Conservation (phyloP, 2,797 vertebrate species). For the Triplophysa yarkandensis region DNA sequence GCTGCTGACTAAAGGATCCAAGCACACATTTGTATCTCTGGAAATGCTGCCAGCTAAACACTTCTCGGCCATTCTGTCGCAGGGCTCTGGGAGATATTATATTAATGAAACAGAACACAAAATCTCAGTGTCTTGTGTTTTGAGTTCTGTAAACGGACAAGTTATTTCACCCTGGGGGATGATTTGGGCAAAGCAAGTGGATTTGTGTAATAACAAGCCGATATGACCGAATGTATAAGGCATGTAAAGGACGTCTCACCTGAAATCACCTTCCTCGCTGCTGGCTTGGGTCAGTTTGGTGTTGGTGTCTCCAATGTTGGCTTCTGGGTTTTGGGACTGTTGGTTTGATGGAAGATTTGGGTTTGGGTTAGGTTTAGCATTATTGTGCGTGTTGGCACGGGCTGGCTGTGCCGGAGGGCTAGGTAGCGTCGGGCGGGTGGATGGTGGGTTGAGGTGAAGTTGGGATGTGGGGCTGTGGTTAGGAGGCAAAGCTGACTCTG, state of each 20-base stretch:
- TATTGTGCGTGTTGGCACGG: conserved; percentile 29
- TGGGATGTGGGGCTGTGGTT: conserved; percentile 57
- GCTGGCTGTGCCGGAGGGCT: conserved; percentile 38
- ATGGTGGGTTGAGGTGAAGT: conserved; percentile 31
- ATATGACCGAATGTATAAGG: not conserved
- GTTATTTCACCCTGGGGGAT: not conserved
- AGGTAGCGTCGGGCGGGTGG: conserved; percentile 26
- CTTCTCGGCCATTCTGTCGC: conserved; percentile 49
- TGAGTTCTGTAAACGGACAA: not conserved
- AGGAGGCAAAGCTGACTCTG: conserved; percentile 65
- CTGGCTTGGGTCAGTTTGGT: conserved; percentile 60
- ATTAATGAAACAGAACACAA: conserved; percentile 5
- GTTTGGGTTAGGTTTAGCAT: conserved; percentile 55
- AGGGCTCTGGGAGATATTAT: conserved; percentile 41
- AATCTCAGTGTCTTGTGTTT: not conserved
- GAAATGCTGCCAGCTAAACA: conserved; percentile 57
- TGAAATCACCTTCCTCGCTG: conserved; percentile 71
- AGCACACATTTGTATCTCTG: conserved; percentile 44
- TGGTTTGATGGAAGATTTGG: conserved; percentile 9
- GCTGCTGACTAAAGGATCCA: conserved; percentile 42
- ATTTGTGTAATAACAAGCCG: not conserved
- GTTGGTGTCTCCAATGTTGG: conserved; percentile 54
- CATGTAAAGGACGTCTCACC: conserved; percentile 64
- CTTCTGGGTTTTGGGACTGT: conserved; percentile 54
- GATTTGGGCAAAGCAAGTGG: not conserved